phyloP scores from a whole-genome alignment of 2,888 invertebrate genomes.

The Acleris sparsana region DNA sequence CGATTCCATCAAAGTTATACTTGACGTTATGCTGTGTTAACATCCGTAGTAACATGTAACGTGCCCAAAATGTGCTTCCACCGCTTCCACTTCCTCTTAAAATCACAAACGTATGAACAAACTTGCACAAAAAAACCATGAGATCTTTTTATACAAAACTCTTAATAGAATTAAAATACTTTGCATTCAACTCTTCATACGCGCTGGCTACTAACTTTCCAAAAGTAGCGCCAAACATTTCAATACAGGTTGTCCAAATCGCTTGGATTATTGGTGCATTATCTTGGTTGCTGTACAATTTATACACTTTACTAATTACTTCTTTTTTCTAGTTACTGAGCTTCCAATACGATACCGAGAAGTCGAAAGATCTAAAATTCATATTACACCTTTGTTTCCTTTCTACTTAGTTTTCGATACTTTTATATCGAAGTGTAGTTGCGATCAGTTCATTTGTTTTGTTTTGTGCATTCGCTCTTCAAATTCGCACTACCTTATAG shows the following conservation, averaged over 20 bases:
- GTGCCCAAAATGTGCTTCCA: conserved; percentile 12
- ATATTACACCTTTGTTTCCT: too few species aligned
- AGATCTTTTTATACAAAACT: conserved; percentile 14
- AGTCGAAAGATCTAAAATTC: too few species aligned
- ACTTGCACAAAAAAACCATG: neutral
- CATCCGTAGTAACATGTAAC: too few species aligned
- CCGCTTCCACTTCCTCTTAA: conserved; percentile 12
- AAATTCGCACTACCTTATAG: too few species aligned
- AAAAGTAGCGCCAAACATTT: conserved; percentile 9
- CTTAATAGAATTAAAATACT: conserved; percentile 17
- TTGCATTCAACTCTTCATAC: conserved; percentile 8
- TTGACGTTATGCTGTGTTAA: conserved; percentile 17
- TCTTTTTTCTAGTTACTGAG: too few species aligned
- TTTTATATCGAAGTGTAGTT: too few species aligned
- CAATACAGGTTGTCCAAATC: too few species aligned
- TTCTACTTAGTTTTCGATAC: too few species aligned
- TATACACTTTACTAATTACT: too few species aligned
- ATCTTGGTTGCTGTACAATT: neutral
- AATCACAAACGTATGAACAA: conserved; percentile 13
- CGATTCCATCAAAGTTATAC: neutral
- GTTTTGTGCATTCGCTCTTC: too few species aligned
- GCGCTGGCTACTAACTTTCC: conserved; percentile 11
- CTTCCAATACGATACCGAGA: too few species aligned
- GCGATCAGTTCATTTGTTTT: too few species aligned
- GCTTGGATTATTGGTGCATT: neutral